phyloP scores from a whole-genome alignment of 2,888 invertebrate genomes.

The Rotaria socialis region DNA sequence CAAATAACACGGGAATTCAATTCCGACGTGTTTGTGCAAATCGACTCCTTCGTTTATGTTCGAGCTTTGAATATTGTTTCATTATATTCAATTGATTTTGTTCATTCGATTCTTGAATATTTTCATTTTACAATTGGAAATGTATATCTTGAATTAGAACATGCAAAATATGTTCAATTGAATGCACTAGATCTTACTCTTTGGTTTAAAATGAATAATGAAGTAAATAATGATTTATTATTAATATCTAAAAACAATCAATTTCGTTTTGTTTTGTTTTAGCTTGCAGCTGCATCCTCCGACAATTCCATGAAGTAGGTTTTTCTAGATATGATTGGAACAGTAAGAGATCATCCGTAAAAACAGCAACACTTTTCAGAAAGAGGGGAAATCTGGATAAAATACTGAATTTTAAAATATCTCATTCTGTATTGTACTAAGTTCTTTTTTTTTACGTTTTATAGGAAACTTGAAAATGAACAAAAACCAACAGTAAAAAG shows the following conservation, averaged over 20 bases:
- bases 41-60: not conserved
- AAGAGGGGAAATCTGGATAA: too few relatives aligned
- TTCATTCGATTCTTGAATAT: not conserved
- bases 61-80: not conserved
- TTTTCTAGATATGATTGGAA: too few relatives aligned
- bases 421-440: not conserved
- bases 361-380: too few relatives aligned
- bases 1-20: not conserved
- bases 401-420: too few relatives aligned
- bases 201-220: not conserved
- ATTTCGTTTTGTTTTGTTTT: not conserved
- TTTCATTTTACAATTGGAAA: not conserved
- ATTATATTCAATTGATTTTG: not conserved
- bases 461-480: not conserved
- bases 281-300: not conserved
- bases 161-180: not conserved
- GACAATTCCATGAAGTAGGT: not conserved
- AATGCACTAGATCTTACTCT: not conserved
- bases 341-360: too few relatives aligned
- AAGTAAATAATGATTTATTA: not conserved
- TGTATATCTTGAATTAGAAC: not conserved
- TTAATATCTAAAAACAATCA: not conserved
- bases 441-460: not conserved
- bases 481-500: not conserved
- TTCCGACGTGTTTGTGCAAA: not conserved